Evolutionary conservation across 2,113 vertebrate species (phyloP).

Genomic region (Manacus vitellinus): DNA sequence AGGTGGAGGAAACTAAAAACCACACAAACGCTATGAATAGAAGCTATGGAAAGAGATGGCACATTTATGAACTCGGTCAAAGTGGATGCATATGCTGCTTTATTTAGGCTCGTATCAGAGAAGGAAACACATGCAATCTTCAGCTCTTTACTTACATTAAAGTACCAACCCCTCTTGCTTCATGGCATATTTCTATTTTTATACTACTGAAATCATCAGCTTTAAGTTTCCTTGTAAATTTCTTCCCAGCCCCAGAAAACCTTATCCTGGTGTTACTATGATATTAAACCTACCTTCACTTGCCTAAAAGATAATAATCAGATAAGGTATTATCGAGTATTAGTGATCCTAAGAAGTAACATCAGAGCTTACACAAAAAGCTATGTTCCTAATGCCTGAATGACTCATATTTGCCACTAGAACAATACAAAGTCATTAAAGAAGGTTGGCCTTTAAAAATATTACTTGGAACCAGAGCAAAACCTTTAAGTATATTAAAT

Average conservation of each 20-base stretch:
- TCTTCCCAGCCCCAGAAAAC: not conserved
- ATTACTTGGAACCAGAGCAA: conserved; percentile 2
- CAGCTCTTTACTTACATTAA: not conserved
- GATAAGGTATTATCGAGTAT: not conserved
- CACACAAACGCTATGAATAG: conserved; percentile 74
- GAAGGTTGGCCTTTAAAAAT: conserved; percentile 5
- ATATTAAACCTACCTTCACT: not conserved
- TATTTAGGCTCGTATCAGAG: conserved; percentile 71
- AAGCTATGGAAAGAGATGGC: conserved; percentile 41
- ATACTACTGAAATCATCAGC: not conserved
- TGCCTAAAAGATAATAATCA: not conserved
- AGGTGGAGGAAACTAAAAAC: conserved; percentile 65
- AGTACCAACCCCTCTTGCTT: not conserved
- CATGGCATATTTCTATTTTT: not conserved
- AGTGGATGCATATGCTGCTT: conserved; percentile 66
- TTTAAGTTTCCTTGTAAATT: not conserved
- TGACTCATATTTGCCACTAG: conserved; percentile 15
- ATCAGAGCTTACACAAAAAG: not conserved
- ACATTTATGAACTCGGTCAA: conserved; percentile 59
- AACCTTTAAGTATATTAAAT: not conserved
- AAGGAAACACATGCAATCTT: conserved; percentile 27
- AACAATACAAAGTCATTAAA: conserved; percentile 13
- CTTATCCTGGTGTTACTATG: not conserved
- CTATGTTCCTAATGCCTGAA: not conserved
- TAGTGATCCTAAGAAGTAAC: not conserved